Evolutionary conservation across 1,140 invertebrate genomes (phyloP).

Genomic region (Caerostris darwini): DNA sequence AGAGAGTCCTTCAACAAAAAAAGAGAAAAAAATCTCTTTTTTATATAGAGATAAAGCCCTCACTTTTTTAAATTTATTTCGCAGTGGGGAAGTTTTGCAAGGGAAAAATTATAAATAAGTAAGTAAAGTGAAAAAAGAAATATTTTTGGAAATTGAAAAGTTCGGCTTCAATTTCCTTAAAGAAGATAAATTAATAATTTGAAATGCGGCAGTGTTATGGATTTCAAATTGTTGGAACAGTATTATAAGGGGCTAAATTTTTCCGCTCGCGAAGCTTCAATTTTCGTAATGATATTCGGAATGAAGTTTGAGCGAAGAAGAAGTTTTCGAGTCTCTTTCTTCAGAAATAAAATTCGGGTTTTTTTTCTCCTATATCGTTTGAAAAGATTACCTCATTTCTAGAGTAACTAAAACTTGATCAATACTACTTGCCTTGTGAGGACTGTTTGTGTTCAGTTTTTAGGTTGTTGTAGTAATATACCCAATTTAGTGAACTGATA

Average conservation of each 20-base stretch:
- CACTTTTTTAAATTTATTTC: background rate
- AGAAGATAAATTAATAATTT: conserved; percentile 73
- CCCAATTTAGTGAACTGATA: no score
- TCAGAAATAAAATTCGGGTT: background rate
- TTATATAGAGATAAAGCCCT: background rate
- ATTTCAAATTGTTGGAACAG: conserved; percentile 26
- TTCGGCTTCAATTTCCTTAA: conserved; percentile 71
- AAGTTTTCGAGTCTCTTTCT: background rate
- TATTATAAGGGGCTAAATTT: conserved; percentile 12
- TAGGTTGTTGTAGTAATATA: no score
- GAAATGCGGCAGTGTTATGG: background rate
- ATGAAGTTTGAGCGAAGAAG: conserved; percentile 6
- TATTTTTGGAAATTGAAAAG: conserved; percentile 54
- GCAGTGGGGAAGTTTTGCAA: background rate
- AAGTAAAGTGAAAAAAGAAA: background rate
- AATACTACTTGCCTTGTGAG: no score
- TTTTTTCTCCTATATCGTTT: background rate
- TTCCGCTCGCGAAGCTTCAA: conserved; percentile 12
- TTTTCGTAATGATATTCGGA: conserved; percentile 49
- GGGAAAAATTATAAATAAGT: conserved; percentile 22
- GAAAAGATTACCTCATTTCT: background rate
- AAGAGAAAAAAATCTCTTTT: background rate
- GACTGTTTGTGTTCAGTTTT: no score
- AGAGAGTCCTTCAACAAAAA: background rate
- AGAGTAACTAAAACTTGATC: background rate